phyloP scores from a whole-genome alignment of 1,140 invertebrate species.

The Scaptomyza pallida region DNA sequence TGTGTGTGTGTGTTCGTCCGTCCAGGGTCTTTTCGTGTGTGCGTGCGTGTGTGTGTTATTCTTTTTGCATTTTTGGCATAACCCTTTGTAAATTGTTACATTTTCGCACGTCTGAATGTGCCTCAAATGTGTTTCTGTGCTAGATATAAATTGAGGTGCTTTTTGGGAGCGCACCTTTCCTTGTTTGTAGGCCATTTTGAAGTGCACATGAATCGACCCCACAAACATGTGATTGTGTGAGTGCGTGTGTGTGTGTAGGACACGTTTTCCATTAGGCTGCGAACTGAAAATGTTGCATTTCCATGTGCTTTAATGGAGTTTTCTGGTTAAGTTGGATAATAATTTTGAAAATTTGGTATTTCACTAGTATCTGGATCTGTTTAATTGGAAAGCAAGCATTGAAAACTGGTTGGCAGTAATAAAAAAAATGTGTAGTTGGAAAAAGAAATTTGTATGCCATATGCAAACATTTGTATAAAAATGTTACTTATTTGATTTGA shows the following conservation, averaged over 20 bases:
- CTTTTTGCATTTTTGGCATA: constrained; percentile 37
- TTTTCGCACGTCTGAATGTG: constrained; percentile 70
- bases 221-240: background rate
- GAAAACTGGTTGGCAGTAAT: constrained; percentile 17
- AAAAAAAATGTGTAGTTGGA: constrained; percentile 8
- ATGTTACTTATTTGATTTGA: too few relatives aligned
- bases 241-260: constrained; percentile 17
- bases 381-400: constrained; percentile 49
- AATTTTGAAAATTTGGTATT: constrained; percentile 19
- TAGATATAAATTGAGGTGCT: constrained; percentile 65
- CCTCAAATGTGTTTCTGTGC: constrained; percentile 32
- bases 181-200: constrained; percentile 38
- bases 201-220: constrained; percentile 40
- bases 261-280: constrained; percentile 62
- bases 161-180: constrained; percentile 59
- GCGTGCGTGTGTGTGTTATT: constrained; percentile 14
- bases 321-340: constrained; percentile 61
- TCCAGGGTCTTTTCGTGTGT: background rate
- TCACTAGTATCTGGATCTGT: constrained; percentile 2
- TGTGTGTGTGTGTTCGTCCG: constrained; percentile 6
- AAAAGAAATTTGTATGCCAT: too few relatives aligned
- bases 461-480: too few relatives aligned
- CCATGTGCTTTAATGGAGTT: constrained; percentile 75
- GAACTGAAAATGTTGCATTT: constrained; percentile 61
- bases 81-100: constrained; percentile 75